phyloP scores from a whole-genome alignment of 2,797 vertebrate species.

The Propithecus deckenii region DNA sequence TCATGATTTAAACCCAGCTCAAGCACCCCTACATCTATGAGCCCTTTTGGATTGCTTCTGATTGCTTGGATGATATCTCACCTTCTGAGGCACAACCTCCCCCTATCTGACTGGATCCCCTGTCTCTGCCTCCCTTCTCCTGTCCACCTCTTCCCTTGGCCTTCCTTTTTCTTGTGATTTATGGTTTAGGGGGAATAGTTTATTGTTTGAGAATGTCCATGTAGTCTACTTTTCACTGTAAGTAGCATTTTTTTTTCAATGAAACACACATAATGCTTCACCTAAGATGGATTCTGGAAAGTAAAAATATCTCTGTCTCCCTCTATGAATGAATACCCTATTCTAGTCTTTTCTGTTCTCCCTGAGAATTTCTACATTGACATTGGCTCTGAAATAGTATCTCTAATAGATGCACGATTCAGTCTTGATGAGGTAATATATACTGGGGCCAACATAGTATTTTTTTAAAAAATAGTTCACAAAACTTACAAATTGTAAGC shows the following conservation, averaged over 20 bases:
- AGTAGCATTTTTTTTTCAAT: background rate
- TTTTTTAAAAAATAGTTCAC: background rate
- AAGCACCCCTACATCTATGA: background rate
- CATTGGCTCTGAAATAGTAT: background rate
- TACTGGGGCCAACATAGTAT: background rate
- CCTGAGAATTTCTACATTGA: background rate
- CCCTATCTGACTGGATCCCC: background rate
- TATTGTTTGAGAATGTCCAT: background rate
- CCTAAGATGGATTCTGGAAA: background rate
- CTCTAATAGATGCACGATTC: background rate
- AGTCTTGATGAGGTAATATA: background rate
- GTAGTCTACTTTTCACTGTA: background rate
- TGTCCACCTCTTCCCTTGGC: background rate
- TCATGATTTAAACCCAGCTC: background rate
- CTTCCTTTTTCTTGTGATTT: background rate
- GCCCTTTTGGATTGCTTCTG: background rate
- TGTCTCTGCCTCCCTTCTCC: background rate
- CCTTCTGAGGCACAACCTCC: background rate
- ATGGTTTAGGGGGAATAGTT: background rate
- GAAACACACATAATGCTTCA: background rate
- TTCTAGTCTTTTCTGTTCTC: background rate
- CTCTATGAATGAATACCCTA: background rate
- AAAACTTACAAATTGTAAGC: background rate
- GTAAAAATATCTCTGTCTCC: background rate
- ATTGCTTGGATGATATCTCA: background rate